Evolutionary conservation across 1,140 invertebrate species (phyloP), one percentile per base, ranked within the genome.

Genomic region (Drosophila suzukii): DNA sequence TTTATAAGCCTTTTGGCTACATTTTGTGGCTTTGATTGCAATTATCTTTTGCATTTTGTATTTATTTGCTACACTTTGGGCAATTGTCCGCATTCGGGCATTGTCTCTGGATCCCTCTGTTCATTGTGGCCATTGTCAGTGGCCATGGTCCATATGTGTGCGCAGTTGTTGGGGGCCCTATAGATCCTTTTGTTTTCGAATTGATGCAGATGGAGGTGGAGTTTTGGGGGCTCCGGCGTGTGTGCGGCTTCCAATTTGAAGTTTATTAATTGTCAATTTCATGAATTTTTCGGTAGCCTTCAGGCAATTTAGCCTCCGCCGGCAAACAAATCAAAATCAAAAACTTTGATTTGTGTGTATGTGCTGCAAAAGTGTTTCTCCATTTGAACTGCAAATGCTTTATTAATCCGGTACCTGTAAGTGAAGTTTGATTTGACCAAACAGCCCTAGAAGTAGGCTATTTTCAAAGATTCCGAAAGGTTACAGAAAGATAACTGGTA

Each of bases 1-100:
- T 84, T 88, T 84, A 84, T 84, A 89, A 89, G 84, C 84, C 84
- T 78, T 84, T 84, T 84, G 84, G 83, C 83, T 71, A 89, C 83
- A 88, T 77, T 89, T 84, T 89, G 84, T 84, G 84, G 77, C 80
- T 89, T 80, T 84, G 80, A 89, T 81, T 89, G 84, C 84, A 89
- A 89, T 89, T 89, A 89, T 89, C 84, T 84, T 81, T 72, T 89
- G 84, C 75, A 89, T 89, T 89, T 89, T 89, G 80, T 84, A 89
- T 89, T 89, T 89, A 89, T 89, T 89, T 89, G 84, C 80, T 89
- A 89, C 84, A 89, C 84, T 89, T 88, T 75, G 75, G 50, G 66
- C 83, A 89, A 84, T 89, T 89, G 84, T 89, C 65, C 80, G 82
- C 51, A 75, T 49, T 51, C 50, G 51, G 58, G 20, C 66, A 71